Percentiles rank a stretch among this genome's conserved stretches.
phyloP scores from a whole-genome alignment of 2,797 vertebrate genomes.

The Falco columbarius region DNA sequence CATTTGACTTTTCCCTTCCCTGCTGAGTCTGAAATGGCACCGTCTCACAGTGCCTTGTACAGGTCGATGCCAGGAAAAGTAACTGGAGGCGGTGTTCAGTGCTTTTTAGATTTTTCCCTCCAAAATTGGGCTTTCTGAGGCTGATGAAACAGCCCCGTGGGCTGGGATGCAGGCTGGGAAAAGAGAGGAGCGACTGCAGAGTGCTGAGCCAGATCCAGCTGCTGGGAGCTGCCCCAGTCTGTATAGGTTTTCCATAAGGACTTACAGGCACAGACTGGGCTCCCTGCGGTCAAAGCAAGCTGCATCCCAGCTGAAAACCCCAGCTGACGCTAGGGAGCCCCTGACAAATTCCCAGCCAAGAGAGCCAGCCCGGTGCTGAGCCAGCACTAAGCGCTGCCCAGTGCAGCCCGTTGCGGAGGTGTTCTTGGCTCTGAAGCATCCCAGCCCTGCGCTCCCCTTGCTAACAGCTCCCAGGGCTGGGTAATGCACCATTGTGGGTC shows the following conservation, averaged over 20 bases:
- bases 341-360: background rate
- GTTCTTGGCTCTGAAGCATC: background rate
- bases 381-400: fast-evolving
- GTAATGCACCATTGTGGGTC: background rate
- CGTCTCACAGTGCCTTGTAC: fast-evolving
- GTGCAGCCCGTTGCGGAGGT: fast-evolving
- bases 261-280: background rate
- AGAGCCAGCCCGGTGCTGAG: background rate
- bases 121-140: fast-evolving
- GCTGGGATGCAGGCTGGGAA: background rate
- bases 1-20: background rate
- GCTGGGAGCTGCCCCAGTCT: background rate
- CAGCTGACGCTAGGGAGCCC: background rate
- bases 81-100: fast-evolving
- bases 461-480: background rate
- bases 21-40: background rate
- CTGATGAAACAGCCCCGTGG: background rate
- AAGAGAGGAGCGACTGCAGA: fast-evolving
- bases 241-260: background rate
- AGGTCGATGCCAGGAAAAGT: background rate
- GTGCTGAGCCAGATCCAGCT: fast-evolving
- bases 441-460: background rate
- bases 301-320: background rate
- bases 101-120: background rate
- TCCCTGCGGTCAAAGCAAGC: background rate